Evolutionary conservation across 2,797 vertebrate species (phyloP).

Genomic region (Saxicola maurus): DNA sequence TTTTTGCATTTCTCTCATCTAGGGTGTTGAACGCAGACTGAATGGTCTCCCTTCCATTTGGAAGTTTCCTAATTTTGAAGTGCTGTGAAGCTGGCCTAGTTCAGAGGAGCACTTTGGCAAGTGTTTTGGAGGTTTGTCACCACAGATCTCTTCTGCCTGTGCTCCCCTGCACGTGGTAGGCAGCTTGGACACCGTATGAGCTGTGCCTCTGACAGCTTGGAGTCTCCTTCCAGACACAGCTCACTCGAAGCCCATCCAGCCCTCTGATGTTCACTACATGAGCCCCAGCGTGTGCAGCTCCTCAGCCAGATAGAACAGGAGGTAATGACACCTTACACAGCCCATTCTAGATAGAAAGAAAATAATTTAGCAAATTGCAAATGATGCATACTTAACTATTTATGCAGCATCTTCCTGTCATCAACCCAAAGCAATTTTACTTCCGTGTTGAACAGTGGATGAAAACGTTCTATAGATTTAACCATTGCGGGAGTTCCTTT

Average conservation of each 20-base stretch:
- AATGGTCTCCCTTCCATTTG: not conserved
- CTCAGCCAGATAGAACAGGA: not conserved
- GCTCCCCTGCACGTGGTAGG: accelerated
- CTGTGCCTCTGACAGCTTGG: not conserved
- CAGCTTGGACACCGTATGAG: not conserved
- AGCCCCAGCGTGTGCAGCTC: not conserved
- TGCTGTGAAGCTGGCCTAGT: not conserved
- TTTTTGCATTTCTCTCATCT: conserved; percentile 64
- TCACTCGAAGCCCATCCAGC: not conserved
- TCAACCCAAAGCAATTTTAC: conserved; percentile 64
- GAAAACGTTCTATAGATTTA: conserved; percentile 63
- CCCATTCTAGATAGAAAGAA: conserved; percentile 56
- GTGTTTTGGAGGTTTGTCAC: not conserved
- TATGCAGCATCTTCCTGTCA: conserved; percentile 66
- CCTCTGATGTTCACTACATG: accelerated
- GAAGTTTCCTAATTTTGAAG: not conserved
- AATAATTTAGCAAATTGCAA: conserved; percentile 65
- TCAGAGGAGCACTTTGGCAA: not conserved
- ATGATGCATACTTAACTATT: conserved; percentile 65
- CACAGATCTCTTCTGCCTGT: not conserved
- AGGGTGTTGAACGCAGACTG: not conserved
- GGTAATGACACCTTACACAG: conserved; percentile 50
- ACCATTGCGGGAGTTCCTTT: conserved; percentile 56
- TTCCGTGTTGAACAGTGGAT: conserved; percentile 57
- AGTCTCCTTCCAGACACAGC: not conserved